Evolutionary conservation across 1,140 invertebrate species (phyloP).

Genomic region (Drusus annulatus): DNA sequence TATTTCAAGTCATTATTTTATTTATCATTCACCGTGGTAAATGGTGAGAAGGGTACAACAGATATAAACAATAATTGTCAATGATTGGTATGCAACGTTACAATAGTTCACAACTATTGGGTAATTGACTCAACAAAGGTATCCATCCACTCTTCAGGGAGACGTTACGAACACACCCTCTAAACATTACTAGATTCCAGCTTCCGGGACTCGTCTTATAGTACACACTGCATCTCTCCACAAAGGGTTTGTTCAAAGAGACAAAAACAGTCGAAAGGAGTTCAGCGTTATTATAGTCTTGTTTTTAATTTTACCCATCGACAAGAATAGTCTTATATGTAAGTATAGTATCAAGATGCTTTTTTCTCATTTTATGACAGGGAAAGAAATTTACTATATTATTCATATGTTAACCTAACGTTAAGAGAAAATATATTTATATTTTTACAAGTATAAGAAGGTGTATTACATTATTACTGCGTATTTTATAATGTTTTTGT

Average conservation of each 20-base stretch:
- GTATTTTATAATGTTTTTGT: not conserved
- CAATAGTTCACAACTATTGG: not conserved
- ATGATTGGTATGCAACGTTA: slow-evolving; percentile 7
- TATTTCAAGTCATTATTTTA: not conserved
- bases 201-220: no score
- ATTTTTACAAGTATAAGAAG: slow-evolving; percentile 31
- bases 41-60: not conserved
- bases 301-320: no score
- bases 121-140: not conserved
- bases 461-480: slow-evolving; percentile 13
- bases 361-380: slow-evolving; percentile 1
- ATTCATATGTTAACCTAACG: slow-evolving; percentile 3
- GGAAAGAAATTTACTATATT: slow-evolving; percentile 11
- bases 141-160: no score
- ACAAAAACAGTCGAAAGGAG: no score
- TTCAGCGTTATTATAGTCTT: no score
- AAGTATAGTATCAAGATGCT: no score
- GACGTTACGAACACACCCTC: no score
- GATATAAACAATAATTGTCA: not conserved
- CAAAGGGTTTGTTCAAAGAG: no score
- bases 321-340: no score
- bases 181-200: no score
- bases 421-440: slow-evolving; percentile 9
- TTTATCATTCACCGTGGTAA: no score
- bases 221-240: no score